Percentiles rank a stretch among this genome's conserved stretches.
Evolutionary conservation across 2,888 invertebrate species (phyloP).

Genomic region (Calameuta filiformis): DNA sequence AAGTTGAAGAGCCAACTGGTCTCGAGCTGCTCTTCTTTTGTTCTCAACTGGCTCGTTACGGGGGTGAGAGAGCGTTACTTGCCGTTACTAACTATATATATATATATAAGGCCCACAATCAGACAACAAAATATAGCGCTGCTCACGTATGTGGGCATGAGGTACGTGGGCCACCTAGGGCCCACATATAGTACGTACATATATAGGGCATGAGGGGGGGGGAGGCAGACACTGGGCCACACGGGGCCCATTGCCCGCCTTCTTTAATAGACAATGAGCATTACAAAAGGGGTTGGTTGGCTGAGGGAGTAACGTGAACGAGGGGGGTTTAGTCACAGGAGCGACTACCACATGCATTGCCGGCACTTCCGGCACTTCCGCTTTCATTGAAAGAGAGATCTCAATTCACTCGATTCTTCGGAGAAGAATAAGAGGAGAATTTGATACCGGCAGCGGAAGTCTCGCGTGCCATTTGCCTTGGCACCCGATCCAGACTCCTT

Average conservation of each 20-base stretch:
- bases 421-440: slow-evolving; percentile 48
- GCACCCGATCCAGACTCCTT: slow-evolving; percentile 8
- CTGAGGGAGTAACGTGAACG: neutral
- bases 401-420: slow-evolving; percentile 35
- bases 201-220: neutral
- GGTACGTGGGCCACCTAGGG: slow-evolving; percentile 19
- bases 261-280: slow-evolving; percentile 35
- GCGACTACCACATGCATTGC: slow-evolving; percentile 23
- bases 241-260: neutral
- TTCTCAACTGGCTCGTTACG: slow-evolving; percentile 11
- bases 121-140: neutral
- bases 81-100: slow-evolving; percentile 1
- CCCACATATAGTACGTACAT: neutral
- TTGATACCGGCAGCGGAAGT: slow-evolving; percentile 60
- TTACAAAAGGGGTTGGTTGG: slow-evolving; percentile 32
- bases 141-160: slow-evolving; percentile 9
- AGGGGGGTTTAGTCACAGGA: slow-evolving; percentile 15
- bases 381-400: slow-evolving; percentile 41
- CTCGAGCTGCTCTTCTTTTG: slow-evolving; percentile 19
- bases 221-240: neutral
- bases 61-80: slow-evolving; percentile 11
- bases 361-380: slow-evolving; percentile 50
- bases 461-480: slow-evolving; percentile 63
- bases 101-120: neutral
- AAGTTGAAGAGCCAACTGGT: slow-evolving; percentile 19